phyloP scores from a whole-genome alignment of 92 coral and sea anemone species.

The Parazoanthus atlanticus region DNA sequence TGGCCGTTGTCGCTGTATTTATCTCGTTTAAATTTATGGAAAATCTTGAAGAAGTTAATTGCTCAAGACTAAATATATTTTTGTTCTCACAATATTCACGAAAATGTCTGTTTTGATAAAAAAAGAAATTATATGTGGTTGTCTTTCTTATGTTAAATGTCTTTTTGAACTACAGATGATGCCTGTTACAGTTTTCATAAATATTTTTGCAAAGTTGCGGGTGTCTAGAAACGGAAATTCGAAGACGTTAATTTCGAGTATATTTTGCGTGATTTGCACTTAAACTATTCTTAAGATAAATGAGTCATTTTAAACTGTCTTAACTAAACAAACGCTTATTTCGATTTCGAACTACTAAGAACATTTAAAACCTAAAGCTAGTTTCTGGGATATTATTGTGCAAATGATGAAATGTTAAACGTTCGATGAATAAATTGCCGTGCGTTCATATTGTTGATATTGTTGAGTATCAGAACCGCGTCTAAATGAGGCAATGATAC shows the following conservation, averaged over 20 bases:
- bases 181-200: neutral
- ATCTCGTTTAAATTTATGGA: neutral
- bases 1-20: neutral
- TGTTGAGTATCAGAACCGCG: neutral
- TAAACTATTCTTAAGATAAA: neutral
- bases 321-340: neutral
- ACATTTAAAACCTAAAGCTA: neutral
- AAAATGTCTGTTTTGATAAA: neutral
- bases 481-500: constrained; percentile 42
- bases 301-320: neutral
- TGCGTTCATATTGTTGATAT: neutral
- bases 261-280: neutral
- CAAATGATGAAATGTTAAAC: too few relatives aligned
- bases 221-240: constrained; percentile 33
- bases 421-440: constrained; percentile 7
- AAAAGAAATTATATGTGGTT: neutral
- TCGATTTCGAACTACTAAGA: neutral
- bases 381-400: neutral
- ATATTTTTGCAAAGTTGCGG: constrained; percentile 35
- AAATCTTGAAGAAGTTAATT: neutral
- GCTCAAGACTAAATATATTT: neutral
- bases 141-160: neutral
- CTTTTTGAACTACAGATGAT: neutral
- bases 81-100: neutral
- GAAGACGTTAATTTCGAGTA: neutral